Evolutionary conservation across 2,113 vertebrate genomes (phyloP), one percentile per base, ranked within the genome.

Genomic region (Oryzias woworae): DNA sequence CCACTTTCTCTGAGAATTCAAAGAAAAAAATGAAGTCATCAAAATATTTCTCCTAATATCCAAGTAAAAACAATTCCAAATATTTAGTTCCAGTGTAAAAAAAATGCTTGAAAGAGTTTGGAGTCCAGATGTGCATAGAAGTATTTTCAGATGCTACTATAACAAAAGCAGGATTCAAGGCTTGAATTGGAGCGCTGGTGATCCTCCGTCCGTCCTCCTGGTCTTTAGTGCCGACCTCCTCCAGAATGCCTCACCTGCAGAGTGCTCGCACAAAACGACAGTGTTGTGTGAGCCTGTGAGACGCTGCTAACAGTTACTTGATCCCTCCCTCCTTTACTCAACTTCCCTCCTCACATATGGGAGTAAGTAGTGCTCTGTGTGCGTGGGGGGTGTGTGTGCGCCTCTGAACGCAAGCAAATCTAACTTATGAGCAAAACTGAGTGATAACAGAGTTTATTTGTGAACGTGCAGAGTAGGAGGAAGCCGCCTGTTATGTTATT

Each of bases 311-410:
- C 66, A 71, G 82, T 77, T 78, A 81, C 73, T 85, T 76, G 74
- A 83, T 82, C 85, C 87, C 85, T 77, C 84, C 85, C 75, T 84
- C 80, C 64, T 75, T 77, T 77, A 61, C 73, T 80, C 83, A 74
- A 78, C 75, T 70, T 69, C 77, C 85, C 78, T 74, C 82, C 77
- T 70, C 80, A 84, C 84, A 85, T 87, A 81, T 87, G 85, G 82
- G 82, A 86, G 79, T 73, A 79, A 81, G 84, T 71, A 77, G 50
- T 82, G 74, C 69, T 66, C 58, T 75, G 63, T 43, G 28, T 75
- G 71, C 80, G 82, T 78, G 80, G 72, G 53, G 47, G 61, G 63
- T 41, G 66, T 59, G 56, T 10, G 10, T 69, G 66, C 56, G 41
- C 61, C 52, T 56, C 53, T 60, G 59, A 59, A 56, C 59, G 52